A percentile compares a stretch with the other conserved stretches of the same genome.
phyloP scores from a whole-genome alignment of 2,888 invertebrate species.

The Polyommatus icarus region DNA sequence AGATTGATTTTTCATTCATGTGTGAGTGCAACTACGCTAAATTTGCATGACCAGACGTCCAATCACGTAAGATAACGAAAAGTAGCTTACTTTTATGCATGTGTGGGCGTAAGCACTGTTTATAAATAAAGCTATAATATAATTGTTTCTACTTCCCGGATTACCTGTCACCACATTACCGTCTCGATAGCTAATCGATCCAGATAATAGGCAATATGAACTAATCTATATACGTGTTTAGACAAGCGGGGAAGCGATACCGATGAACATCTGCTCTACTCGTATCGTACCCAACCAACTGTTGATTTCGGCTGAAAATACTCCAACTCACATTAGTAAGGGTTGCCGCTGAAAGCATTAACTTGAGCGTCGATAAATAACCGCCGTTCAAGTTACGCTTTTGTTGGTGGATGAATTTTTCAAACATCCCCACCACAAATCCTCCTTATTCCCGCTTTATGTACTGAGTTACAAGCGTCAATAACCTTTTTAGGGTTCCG shows the following conservation, averaged over 20 bases:
- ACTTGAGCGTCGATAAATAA: constrained; percentile 32
- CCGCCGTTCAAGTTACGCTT: constrained; percentile 19
- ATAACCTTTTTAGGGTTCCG: too few relatives aligned
- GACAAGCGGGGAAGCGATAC: constrained; percentile 40
- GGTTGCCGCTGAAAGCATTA: constrained; percentile 34
- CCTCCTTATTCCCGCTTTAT: not conserved
- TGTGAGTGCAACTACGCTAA: too few relatives aligned
- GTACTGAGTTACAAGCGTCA: too few relatives aligned
- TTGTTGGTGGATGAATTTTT: constrained; percentile 12
- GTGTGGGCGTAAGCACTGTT: not conserved
- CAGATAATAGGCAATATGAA: constrained; percentile 21
- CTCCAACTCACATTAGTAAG: constrained; percentile 35
- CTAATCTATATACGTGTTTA: constrained; percentile 40
- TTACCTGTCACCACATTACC: constrained; percentile 18
- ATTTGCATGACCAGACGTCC: too few relatives aligned
- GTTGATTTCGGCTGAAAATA: constrained; percentile 42
- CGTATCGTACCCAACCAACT: constrained; percentile 39
- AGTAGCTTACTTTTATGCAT: not conserved
- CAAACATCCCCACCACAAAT: not conserved
- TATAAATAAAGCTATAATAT: not conserved
- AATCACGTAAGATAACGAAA: too few relatives aligned
- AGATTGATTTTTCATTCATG: too few relatives aligned
- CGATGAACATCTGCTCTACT: constrained; percentile 39
- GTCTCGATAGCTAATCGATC: constrained; percentile 17
- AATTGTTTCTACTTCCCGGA: not conserved